Evolutionary conservation across 2,113 vertebrate genomes (phyloP), one percentile per base, ranked within the genome.

Genomic region (Sylvilagus bachmani): DNA sequence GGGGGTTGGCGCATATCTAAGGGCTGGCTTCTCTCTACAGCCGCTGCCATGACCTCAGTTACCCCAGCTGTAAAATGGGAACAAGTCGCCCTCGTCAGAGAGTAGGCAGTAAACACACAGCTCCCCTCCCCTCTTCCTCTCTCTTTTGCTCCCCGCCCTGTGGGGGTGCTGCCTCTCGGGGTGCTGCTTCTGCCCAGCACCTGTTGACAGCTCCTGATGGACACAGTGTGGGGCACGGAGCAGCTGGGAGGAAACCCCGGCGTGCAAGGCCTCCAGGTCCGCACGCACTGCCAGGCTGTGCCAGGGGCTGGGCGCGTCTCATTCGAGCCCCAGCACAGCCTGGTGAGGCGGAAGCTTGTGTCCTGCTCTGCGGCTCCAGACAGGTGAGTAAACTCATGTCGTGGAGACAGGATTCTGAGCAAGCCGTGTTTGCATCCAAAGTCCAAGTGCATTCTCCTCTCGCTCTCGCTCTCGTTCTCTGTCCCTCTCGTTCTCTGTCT

Each of bases 31-130:
- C 31, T 86, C 53, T n/a, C n/a, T 53, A 8, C 2, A 53, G 71
- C 70, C 22, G 61, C 24, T 25, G 24, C n/a, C 33, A 71, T 86
- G 61, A 58, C 38, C 2, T 85, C 33, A 53, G 71, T 79, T 36
- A 89, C 29, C 53, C 38, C 14, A 66, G 24, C 77, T 80, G 53
- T 64, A n/a, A 67, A 75, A 44, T 66, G 49, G 31, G 69, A 36
- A 70, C 25, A 70, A 33, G 79, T 4, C 1, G 33, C 5, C 49
- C 58, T 67, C 71, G 31, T 82, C 69, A 36, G 9, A 19, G 0
- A 44, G 55, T 27, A 13, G 1, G 3, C 1, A 36, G 27, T 27
- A 51, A 24, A 25, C 9, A 10, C 36, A 0, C 1, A 0, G 4
- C 7, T n/a, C 21, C 44, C 53, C 66, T 25, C 25, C 36, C 29